A percentile compares a stretch with the other conserved stretches of the same genome.
phyloP scores from a whole-genome alignment of 1,140 invertebrate genomes.

The Lepidurus couesii region DNA sequence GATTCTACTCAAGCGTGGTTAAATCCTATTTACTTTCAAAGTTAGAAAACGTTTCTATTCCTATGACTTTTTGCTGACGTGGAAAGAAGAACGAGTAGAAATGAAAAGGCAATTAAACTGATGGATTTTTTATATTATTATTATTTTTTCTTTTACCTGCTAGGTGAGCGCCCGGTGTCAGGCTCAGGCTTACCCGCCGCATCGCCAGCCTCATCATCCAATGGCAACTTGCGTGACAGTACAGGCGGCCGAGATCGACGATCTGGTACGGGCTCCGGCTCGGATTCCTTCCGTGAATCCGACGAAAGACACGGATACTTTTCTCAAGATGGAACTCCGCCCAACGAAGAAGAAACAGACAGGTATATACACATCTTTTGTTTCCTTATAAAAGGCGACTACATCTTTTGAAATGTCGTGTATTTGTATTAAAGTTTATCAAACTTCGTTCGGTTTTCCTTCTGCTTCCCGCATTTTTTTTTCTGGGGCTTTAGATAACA shows the following conservation, averaged over 20 bases:
- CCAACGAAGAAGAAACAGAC: constrained; percentile 29
- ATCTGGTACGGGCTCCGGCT: constrained; percentile 32
- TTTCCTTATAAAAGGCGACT: background rate
- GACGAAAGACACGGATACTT: constrained; percentile 32
- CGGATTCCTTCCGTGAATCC: constrained; percentile 32
- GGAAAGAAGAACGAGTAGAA: too few relatives aligned
- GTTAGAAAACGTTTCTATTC: too few relatives aligned
- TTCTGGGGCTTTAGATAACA: too few relatives aligned
- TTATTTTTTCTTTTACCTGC: background rate
- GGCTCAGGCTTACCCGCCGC: constrained; percentile 18
- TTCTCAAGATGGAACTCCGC: constrained; percentile 24
- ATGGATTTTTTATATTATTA: background rate
- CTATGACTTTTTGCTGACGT: too few relatives aligned
- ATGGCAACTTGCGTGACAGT: constrained; percentile 24
- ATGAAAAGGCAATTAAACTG: too few relatives aligned
- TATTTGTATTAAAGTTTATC: too few relatives aligned
- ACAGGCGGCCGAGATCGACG: constrained; percentile 29
- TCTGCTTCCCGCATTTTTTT: too few relatives aligned
- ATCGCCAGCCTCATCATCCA: background rate
- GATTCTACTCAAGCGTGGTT: too few relatives aligned
- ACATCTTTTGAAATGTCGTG: too few relatives aligned
- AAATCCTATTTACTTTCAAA: too few relatives aligned
- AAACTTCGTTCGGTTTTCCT: too few relatives aligned
- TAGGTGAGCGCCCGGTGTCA: background rate
- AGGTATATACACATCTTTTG: constrained; percentile 4